Evolutionary conservation across 2,888 invertebrate species (phyloP), one percentile per base, ranked within the genome.

Genomic region (Cerceris rybyensis): DNA sequence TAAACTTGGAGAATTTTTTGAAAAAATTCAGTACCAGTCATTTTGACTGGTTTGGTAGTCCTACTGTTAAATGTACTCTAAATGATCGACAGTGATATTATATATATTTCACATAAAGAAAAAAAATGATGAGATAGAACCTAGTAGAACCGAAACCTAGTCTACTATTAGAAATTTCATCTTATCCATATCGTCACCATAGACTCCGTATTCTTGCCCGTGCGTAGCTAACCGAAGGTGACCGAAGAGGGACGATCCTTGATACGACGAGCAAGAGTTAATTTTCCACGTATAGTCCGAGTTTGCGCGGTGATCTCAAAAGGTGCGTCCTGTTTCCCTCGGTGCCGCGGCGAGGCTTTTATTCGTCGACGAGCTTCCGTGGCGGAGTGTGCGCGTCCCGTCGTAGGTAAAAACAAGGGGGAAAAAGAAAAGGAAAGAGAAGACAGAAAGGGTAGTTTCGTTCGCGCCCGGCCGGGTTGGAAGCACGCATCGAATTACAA

Each of bases 251-350:
- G n/a, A 70, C 77, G 76, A 75, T 65, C 76, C 65, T 57, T 61
- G 65, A 64, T 66, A 57, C 66, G 60, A 39, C 57, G 39, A 11
- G 41, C 16, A 61, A 50, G 61, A 63, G 52, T 60, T 46, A 55
- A 55, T 60, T 61, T 39, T 50, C 46, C 28, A 61, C 70, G 70
- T 57, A 61, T 17, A 59, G 71, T 28, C 49, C 54, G 89, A 86
- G 90, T 79, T 87, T 89, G 89, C 90, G 90, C 88, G 66, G 78
- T 87, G 80, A 82, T 80, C 75, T 79, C 75, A 70, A 73, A 83
- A 85, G 86, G 85, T 80, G 85, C 84, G 87, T 86, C 87, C 83
- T 82, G 71, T 73, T 61, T 73, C 50, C 70, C 68, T 73, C 78
- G 73, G 54, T 67, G 77, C 41, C 28, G 71, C 61, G 64, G 28